phyloP scores from a whole-genome alignment of 2,797 vertebrate species.

The Merluccius polli region DNA sequence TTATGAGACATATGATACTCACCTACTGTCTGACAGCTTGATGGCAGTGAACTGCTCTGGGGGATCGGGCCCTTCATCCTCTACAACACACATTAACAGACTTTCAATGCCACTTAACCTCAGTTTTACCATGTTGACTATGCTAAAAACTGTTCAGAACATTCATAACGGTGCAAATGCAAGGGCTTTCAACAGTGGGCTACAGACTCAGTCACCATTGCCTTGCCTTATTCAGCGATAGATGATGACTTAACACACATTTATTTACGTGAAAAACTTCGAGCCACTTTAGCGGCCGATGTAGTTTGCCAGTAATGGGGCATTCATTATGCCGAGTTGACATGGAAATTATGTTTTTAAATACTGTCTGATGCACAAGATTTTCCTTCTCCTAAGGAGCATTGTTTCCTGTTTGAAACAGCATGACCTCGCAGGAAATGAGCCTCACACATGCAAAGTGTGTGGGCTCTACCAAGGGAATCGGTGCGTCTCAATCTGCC shows the following conservation, averaged over 20 bases:
- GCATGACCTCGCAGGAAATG: constrained; percentile 45
- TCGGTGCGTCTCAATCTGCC: constrained; percentile 46
- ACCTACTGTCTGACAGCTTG: constrained; percentile 92
- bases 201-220: too few relatives aligned
- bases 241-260: too few relatives aligned
- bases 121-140: neutral
- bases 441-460: constrained; percentile 43
- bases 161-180: too few relatives aligned
- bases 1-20: constrained; percentile 26
- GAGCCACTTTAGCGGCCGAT: neutral
- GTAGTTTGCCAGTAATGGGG: neutral
- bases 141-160: neutral
- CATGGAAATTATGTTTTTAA: neutral
- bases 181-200: too few relatives aligned
- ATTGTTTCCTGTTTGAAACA: constrained; percentile 20
- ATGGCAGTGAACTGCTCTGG: constrained; percentile 96
- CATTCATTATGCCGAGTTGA: neutral
- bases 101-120: neutral
- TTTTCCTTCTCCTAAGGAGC: constrained; percentile 35
- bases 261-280: too few relatives aligned
- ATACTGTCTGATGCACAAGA: constrained; percentile 22
- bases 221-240: too few relatives aligned
- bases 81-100: constrained; percentile 59
- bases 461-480: constrained; percentile 43
- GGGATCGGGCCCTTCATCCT: constrained; percentile 89